Evolutionary conservation across 2,113 vertebrate genomes (phyloP), one percentile per base, ranked within the genome.

Genomic region (Semicossyphus pulcher): DNA sequence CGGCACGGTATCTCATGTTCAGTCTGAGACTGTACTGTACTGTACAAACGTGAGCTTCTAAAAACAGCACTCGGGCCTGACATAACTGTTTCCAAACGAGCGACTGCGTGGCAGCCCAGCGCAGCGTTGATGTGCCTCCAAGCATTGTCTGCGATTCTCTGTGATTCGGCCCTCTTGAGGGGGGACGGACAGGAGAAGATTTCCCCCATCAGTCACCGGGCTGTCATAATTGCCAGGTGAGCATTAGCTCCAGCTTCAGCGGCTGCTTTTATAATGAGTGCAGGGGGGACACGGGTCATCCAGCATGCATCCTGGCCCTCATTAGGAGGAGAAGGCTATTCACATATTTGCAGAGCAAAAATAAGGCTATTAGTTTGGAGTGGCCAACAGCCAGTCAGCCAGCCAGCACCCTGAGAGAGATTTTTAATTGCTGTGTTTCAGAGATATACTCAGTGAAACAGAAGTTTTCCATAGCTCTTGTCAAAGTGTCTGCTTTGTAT

Each of bases 231-330:
- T 85, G 81, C 78, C 74, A 89, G 88, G 88, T 90, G 87, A 86
- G 82, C 77, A 59, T 80, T 66, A 66, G 80, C 59, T 53, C 69
- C 72, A 73, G 74, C 39, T 70, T 76, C 66, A 56, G 80, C 83
- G 77, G 69, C 72, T 64, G 83, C 78, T 68, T 89, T 90, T 85
- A 85, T 93, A 93, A 93, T 92, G 90, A 92, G 87, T 76, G 70
- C 54, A 54, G 72, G 71, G 78, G 80, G 78, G 85, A 86, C 76
- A 84, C 60, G 29, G 84, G 92, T 92, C 89, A 89, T 76, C 87
- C 79, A 67, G 78, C 79, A 62, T 56, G 76, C 72, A 88, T 86
- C 78, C 80, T 83, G 72, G 66, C 54, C 73, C 91, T 93, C 89
- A 88, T 92, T 92, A 93, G 79, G 41, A 65, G 68, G 75, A 83